A percentile compares a stretch with the other conserved stretches of the same genome.
Evolutionary conservation across 2,888 invertebrate genomes (phyloP).

Genomic region (Lymantria dispar): DNA sequence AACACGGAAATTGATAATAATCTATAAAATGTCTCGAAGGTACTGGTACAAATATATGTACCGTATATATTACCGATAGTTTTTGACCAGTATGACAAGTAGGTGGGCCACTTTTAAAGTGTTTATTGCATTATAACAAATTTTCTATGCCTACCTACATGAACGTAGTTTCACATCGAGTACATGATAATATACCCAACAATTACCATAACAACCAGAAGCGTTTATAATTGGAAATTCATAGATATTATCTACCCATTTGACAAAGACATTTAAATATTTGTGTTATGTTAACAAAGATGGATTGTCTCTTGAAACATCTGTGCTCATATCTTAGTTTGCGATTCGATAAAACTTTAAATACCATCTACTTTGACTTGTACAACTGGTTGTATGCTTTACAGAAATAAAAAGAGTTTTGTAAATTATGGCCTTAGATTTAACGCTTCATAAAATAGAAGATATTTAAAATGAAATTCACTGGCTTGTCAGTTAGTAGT

Average conservation of each 20-base stretch:
- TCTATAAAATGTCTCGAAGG: not conserved
- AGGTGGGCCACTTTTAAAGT: constrained; percentile 4
- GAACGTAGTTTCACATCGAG: not conserved
- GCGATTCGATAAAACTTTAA: not conserved
- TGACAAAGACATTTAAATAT: not conserved
- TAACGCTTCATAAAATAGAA: too few relatives aligned
- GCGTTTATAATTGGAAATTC: constrained; percentile 5
- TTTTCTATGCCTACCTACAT: constrained; percentile 3
- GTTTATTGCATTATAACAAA: constrained; percentile 6
- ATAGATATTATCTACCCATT: not conserved
- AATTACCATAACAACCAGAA: constrained; percentile 5
- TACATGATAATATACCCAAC: not conserved
- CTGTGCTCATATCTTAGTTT: not conserved
- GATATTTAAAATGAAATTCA: too few relatives aligned
- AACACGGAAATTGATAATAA: too few relatives aligned
- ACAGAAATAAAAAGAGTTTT: too few relatives aligned
- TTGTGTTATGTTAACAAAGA: not conserved
- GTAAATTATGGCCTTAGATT: too few relatives aligned
- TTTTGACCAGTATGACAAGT: not conserved
- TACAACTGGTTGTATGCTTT: too few relatives aligned
- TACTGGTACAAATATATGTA: constrained; percentile 1
- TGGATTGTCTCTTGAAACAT: not conserved
- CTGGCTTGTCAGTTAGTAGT: too few relatives aligned
- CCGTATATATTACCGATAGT: constrained; percentile 3
- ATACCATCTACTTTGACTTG: not conserved